Conservation (phyloP, 2,113 vertebrate genomes). For the Progne subis region DNA sequence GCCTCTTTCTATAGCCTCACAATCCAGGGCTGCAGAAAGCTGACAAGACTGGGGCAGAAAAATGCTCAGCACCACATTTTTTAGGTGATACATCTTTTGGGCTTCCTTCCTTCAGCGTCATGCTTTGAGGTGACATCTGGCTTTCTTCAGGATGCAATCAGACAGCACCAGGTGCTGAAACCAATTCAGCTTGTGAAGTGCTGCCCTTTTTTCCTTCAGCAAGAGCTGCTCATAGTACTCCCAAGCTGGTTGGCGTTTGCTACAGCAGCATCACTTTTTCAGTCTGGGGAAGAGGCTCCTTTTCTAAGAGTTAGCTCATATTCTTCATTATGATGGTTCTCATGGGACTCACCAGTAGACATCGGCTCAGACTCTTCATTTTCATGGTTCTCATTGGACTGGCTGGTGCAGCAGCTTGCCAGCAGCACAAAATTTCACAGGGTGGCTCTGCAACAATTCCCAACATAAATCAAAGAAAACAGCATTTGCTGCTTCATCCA, state of each 20-base stretch:
- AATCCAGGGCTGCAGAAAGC: neutral
- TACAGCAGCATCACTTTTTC: constrained; percentile 76
- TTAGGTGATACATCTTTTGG: neutral
- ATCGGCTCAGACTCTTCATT: neutral
- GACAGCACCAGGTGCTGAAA: constrained; percentile 76
- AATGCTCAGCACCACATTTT: neutral
- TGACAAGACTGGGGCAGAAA: neutral
- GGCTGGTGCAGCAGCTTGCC: neutral
- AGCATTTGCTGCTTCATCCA: neutral
- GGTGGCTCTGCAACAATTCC: constrained; percentile 60
- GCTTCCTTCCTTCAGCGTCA: neutral
- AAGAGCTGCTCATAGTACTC: constrained; percentile 77
- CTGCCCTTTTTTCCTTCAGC: constrained; percentile 54
- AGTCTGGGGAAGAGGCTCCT: neutral
- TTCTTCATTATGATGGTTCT: neutral
- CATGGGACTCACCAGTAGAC: neutral
- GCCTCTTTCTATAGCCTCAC: neutral
- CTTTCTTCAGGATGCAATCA: neutral
- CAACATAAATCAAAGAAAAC: neutral
- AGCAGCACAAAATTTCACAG: neutral
- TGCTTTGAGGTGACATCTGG: neutral
- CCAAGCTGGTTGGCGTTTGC: constrained; percentile 13
- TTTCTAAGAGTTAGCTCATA: neutral
- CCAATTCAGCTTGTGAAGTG: constrained; percentile 72
- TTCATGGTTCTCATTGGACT: fast-evolving